Conservation (phyloP, 2,113 vertebrate species). For the Antennarius striatus region DNA sequence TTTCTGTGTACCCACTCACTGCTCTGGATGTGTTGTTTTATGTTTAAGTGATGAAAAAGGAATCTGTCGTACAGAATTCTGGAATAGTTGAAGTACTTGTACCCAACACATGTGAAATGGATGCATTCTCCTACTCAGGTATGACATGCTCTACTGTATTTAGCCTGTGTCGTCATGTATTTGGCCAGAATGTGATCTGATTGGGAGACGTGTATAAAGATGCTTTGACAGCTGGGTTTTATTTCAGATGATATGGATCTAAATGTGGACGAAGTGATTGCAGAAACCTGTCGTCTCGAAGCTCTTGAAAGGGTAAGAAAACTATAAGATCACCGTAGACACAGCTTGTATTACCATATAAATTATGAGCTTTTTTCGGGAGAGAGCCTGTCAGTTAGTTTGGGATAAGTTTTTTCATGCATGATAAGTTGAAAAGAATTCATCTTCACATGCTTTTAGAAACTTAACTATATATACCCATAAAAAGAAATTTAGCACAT, state of each 20-base stretch:
- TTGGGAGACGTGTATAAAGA: not conserved
- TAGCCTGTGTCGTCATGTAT: not conserved
- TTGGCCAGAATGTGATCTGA: too few species aligned
- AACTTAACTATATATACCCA: too few species aligned
- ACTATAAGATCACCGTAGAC: not conserved
- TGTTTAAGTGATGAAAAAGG: constrained; percentile 29
- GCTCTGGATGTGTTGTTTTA: not conserved
- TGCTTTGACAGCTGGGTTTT: not conserved
- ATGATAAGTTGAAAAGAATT: too few species aligned
- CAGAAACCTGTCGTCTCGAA: constrained; percentile 87
- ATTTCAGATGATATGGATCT: constrained; percentile 46
- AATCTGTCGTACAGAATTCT: constrained; percentile 62
- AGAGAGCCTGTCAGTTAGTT: not conserved
- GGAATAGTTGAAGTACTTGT: constrained; percentile 82
- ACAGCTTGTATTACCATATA: not conserved
- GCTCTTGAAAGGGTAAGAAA: constrained; percentile 77
- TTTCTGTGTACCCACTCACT: too few species aligned
- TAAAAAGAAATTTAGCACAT: too few species aligned
- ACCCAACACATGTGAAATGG: constrained; percentile 87
- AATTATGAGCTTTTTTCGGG: not conserved
- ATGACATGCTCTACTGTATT: constrained; percentile 12
- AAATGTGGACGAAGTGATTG: constrained; percentile 68
- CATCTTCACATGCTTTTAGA: too few species aligned
- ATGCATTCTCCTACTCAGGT: constrained; percentile 71
- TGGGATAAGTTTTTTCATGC: too few species aligned